Conservation (phyloP, 2,113 vertebrate species). For the Nyctereutes procyonoides region DNA sequence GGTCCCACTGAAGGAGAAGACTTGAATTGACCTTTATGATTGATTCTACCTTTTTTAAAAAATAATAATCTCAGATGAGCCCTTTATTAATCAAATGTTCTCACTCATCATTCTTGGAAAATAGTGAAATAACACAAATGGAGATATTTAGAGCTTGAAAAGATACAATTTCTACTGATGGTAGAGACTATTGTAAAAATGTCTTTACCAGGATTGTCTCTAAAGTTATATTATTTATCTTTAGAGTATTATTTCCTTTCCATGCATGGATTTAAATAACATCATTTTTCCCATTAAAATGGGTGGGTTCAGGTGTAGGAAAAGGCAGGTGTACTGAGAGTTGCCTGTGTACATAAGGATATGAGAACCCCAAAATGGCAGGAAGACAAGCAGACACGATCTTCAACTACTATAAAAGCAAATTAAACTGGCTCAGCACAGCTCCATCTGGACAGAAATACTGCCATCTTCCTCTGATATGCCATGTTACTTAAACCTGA, state of each 20-base stretch:
- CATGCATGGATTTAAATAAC: neutral
- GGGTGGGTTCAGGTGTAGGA: neutral
- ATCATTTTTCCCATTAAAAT: neutral
- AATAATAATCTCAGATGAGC: neutral
- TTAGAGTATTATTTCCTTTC: neutral
- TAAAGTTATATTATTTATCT: neutral
- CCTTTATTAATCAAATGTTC: neutral
- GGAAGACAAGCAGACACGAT: neutral
- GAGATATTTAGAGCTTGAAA: neutral
- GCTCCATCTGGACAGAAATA: neutral
- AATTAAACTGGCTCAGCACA: slow-evolving; percentile 2
- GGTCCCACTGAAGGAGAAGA: neutral
- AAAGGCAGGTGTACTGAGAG: neutral
- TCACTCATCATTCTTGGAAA: neutral
- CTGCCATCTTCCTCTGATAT: neutral
- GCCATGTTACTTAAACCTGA: neutral
- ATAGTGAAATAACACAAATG: neutral
- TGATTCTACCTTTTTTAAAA: neutral
- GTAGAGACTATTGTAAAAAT: neutral
- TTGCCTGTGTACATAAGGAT: neutral
- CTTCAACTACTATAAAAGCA: neutral
- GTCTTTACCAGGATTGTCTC: neutral
- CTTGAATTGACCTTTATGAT: neutral
- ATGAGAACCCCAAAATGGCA: neutral
- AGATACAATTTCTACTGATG: neutral